Percentiles rank a stretch among this genome's conserved stretches.
phyloP scores from a whole-genome alignment of 2,888 invertebrate species.

The Tipula unca region DNA sequence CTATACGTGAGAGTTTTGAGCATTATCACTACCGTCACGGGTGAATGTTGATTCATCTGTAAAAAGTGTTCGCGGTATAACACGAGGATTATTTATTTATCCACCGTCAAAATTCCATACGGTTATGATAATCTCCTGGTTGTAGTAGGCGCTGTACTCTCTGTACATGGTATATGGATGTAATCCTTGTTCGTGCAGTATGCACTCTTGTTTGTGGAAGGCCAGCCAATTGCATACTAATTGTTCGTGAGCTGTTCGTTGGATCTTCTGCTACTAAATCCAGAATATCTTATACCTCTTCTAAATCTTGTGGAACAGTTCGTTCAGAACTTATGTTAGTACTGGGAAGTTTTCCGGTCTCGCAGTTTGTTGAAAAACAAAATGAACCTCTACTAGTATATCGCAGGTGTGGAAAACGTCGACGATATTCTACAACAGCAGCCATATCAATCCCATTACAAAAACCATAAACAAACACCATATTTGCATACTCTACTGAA shows the following conservation, averaged over 20 bases:
- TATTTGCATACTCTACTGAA: too few species aligned
- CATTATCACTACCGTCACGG: neutral
- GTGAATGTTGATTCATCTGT: neutral
- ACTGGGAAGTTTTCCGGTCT: neutral
- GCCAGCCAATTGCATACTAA: neutral
- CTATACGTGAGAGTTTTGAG: neutral
- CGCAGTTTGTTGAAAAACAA: too few species aligned
- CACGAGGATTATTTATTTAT: neutral
- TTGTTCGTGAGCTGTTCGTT: neutral
- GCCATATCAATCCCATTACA: too few species aligned
- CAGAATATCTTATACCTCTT: too few species aligned
- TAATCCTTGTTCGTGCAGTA: too few species aligned
- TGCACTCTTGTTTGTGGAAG: neutral
- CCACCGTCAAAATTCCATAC: neutral
- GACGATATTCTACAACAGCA: too few species aligned
- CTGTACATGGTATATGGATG: neutral
- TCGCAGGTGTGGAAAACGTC: too few species aligned
- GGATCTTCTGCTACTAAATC: too few species aligned
- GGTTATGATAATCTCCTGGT: neutral
- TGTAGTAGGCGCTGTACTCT: neutral
- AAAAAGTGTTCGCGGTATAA: neutral
- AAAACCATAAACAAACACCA: too few species aligned
- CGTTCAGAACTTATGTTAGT: neutral
- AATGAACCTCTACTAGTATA: too few species aligned
- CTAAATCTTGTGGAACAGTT: neutral